These are phyloP conservation scores for Macroglossus sobrinus DNA, from an alignment of 2,113 vertebrate genomes.

Conservation along the genomic window DNA sequence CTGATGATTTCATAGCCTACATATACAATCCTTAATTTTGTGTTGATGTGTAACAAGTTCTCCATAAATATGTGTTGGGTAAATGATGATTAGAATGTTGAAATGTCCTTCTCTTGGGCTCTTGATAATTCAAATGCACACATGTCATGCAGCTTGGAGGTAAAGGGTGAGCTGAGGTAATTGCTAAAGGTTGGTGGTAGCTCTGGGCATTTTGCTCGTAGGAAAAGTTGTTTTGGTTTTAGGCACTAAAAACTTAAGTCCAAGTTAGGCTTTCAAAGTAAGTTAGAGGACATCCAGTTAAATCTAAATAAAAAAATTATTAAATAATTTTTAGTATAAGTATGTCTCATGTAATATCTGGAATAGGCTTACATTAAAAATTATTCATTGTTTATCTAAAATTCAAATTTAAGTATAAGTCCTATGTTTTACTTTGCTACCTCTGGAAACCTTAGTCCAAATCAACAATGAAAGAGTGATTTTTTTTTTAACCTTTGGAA, in stretches of 20 bases:
- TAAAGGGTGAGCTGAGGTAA: neutral
- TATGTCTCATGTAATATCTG: rapidly evolving
- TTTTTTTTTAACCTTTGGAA: neutral
- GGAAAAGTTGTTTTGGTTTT: neutral
- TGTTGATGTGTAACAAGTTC: rapidly evolving
- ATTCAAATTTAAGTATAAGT: neutral
- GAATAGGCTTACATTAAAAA: neutral
- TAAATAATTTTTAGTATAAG: too few species aligned
- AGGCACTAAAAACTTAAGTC: neutral
- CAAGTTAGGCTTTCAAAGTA: neutral
- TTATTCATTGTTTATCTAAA: neutral
- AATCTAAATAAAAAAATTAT: neutral
- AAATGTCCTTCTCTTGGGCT: rapidly evolving
- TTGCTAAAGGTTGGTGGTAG: neutral
- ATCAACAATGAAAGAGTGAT: neutral
- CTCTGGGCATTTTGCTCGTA: neutral
- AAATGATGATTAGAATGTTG: too few species aligned
- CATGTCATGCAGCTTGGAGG: rapidly evolving
- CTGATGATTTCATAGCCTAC: neutral
- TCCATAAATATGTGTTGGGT: rapidly evolving
- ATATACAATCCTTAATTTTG: rapidly evolving
- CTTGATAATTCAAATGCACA: rapidly evolving
- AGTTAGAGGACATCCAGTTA: neutral
- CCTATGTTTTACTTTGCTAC: neutral
- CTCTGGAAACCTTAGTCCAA: neutral